phyloP scores from a whole-genome alignment of 2,888 invertebrate genomes.

The Pyrocoelia pectoralis region DNA sequence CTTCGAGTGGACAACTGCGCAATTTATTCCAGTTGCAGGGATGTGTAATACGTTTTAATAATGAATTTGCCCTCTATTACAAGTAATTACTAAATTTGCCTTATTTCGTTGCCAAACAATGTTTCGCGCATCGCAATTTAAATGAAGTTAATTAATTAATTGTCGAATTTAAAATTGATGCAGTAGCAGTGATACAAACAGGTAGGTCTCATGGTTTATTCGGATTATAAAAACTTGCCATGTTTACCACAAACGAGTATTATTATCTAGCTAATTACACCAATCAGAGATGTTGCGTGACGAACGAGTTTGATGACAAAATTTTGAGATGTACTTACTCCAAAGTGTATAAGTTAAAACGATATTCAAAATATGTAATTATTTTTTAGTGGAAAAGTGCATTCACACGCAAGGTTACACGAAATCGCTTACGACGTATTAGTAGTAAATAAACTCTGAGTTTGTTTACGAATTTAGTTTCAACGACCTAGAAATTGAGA shows the following conservation, averaged over 20 bases:
- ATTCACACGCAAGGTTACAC: background rate
- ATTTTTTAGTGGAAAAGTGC: no score
- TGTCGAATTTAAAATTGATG: background rate
- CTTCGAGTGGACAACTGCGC: constrained; percentile 28
- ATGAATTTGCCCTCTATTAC: constrained; percentile 14
- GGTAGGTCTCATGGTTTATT: constrained; percentile 14
- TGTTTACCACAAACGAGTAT: constrained; percentile 19
- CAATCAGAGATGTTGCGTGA: constrained; percentile 35
- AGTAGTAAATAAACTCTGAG: constrained; percentile 8
- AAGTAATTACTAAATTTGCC: constrained; percentile 6
- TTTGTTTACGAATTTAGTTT: constrained; percentile 1
- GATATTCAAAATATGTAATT: no score
- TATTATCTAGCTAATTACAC: constrained; percentile 34
- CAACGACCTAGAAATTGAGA: background rate
- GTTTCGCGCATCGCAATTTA: background rate
- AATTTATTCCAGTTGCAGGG: constrained; percentile 21
- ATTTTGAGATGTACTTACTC: constrained; percentile 19
- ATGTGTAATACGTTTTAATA: constrained; percentile 19
- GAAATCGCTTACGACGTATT: constrained; percentile 1
- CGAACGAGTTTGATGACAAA: constrained; percentile 26
- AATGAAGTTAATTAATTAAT: background rate
- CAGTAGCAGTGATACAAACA: background rate
- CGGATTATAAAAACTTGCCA: constrained; percentile 28
- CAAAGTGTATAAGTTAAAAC: no score
- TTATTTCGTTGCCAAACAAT: background rate